A percentile compares a stretch with the other conserved stretches of the same genome.
Conservation (phyloP, 2,888 invertebrate genomes). For the Dryococelus australis region DNA sequence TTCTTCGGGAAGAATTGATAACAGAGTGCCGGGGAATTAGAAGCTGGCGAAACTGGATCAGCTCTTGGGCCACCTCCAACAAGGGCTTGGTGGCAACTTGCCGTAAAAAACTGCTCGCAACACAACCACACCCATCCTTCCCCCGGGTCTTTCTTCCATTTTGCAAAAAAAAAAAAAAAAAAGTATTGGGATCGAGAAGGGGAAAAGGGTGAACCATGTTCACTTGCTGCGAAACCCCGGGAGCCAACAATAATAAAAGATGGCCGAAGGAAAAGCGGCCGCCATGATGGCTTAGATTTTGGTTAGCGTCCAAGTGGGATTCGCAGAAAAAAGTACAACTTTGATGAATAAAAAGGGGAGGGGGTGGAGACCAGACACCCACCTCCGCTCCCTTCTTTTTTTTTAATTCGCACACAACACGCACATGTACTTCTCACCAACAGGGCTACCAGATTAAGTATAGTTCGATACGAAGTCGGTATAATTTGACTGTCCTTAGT, state of each 20-base stretch:
- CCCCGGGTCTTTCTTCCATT: neutral
- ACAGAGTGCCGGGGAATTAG: neutral
- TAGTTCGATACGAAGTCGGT: too few species aligned
- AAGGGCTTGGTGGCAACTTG: neutral
- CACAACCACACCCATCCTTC: too few species aligned
- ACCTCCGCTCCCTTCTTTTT: too few species aligned
- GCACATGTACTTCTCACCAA: too few species aligned
- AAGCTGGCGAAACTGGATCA: neutral
- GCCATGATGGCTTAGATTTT: slow-evolving; percentile 4
- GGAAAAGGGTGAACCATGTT: neutral
- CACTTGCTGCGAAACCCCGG: neutral
- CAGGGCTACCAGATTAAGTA: too few species aligned
- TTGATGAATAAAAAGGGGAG: neutral
- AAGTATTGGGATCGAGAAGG: neutral
- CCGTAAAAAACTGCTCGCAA: neutral
- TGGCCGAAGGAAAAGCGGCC: neutral
- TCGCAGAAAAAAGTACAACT: neutral
- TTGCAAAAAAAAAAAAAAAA: neutral
- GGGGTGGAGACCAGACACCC: neutral
- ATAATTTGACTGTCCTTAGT: too few species aligned
- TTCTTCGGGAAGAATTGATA: slow-evolving; percentile 7
- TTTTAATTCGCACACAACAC: too few species aligned
- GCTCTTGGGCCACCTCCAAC: neutral
- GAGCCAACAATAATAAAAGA: neutral
- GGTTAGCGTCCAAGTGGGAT: neutral